These are phyloP conservation scores for Caenorhabditis panamensis DNA, from an alignment of 2,888 invertebrate species.

Conservation along the genomic window DNA sequence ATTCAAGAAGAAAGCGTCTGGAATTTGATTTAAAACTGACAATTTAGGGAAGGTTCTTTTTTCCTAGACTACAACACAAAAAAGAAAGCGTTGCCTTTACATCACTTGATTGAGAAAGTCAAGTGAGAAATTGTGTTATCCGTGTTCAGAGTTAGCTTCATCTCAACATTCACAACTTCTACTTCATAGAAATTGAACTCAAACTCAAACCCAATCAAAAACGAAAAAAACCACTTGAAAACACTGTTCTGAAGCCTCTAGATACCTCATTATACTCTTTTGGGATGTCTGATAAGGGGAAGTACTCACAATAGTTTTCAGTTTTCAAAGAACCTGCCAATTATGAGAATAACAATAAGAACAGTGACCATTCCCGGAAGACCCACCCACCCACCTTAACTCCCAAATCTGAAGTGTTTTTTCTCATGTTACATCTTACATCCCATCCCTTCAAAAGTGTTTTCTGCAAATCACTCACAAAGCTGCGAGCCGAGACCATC, in stretches of 20 bases:
- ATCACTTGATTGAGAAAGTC: constrained; percentile 11
- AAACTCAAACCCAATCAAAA: too few species aligned
- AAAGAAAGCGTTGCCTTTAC: too few species aligned
- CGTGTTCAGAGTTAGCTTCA: background rate
- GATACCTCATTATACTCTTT: background rate
- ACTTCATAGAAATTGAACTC: too few species aligned
- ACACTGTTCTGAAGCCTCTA: too few species aligned
- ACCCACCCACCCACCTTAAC: background rate
- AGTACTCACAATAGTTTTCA: too few species aligned
- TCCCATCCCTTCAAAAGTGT: background rate
- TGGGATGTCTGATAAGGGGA: background rate
- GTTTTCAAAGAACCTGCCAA: too few species aligned
- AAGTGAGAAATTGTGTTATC: constrained; percentile 7
- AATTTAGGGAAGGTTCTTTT: constrained; percentile 4
- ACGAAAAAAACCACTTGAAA: too few species aligned
- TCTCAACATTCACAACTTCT: background rate
- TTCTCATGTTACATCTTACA: too few species aligned
- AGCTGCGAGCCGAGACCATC: constrained; percentile 73
- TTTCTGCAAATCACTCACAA: constrained; percentile 67
- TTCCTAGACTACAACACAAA: too few species aligned
- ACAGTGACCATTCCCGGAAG: background rate
- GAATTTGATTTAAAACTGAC: constrained; percentile 56
- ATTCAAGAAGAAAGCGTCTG: constrained; percentile 42
- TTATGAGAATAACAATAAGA: too few species aligned
- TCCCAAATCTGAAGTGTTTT: too few species aligned